These are phyloP conservation scores for Cerceris rybyensis DNA, from an alignment of 2,888 invertebrate genomes.

Conservation along the genomic window DNA sequence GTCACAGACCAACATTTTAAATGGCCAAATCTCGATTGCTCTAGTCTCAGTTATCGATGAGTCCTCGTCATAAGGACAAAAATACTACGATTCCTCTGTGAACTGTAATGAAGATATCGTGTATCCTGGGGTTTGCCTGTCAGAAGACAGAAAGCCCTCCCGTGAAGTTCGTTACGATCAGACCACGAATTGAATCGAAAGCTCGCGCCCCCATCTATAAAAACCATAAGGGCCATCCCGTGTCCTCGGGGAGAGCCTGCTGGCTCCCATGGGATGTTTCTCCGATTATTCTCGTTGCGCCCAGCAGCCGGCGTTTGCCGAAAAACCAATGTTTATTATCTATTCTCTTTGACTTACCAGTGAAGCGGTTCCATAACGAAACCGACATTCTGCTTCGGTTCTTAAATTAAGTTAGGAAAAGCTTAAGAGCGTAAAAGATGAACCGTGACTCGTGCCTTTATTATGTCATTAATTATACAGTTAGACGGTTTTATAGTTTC, in stretches of 20 bases:
- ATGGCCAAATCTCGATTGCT: not conserved
- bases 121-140: slow-evolving; percentile 66
- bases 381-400: slow-evolving; percentile 7
- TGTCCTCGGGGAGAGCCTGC: slow-evolving; percentile 73
- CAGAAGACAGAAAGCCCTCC: slow-evolving; percentile 64
- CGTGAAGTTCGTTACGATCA: slow-evolving; percentile 74
- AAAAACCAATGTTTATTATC: slow-evolving; percentile 76
- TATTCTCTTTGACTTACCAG: slow-evolving; percentile 75
- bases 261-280: slow-evolving; percentile 55
- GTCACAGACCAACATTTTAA: not conserved
- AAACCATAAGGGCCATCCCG: slow-evolving; percentile 66
- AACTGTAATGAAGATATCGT: slow-evolving; percentile 74
- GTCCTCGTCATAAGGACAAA: slow-evolving; percentile 68
- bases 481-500: no score
- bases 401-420: no score
- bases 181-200: slow-evolving; percentile 80
- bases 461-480: no score
- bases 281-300: slow-evolving; percentile 58
- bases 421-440: not conserved
- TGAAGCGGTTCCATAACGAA: slow-evolving; percentile 18
- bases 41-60: slow-evolving; percentile 42
- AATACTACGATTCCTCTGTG: slow-evolving; percentile 23
- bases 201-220: slow-evolving; percentile 71
- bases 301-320: slow-evolving; percentile 69
- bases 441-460: not conserved